Evolutionary conservation across 1,140 invertebrate species (phyloP).

Genomic region (Fragariocoptes setiger): DNA sequence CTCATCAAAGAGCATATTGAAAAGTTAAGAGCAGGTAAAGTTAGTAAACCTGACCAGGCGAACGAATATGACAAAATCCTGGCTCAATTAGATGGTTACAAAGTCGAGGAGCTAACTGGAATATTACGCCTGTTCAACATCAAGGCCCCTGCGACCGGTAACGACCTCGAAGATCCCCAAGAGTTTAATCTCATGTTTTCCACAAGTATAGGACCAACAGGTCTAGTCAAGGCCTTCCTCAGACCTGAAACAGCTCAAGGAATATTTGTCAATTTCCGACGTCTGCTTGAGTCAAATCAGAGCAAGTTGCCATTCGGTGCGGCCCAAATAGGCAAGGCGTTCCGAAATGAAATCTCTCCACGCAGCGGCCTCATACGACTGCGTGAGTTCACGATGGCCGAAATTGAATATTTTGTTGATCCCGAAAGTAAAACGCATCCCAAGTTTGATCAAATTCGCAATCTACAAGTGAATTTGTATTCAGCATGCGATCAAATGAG

Average conservation of each 20-base stretch:
- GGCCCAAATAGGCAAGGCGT: conserved; percentile 87
- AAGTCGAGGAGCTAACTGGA: conserved; percentile 50
- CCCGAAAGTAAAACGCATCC: conserved; percentile 53
- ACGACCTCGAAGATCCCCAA: conserved; percentile 69
- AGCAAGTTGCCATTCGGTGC: conserved; percentile 84
- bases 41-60: conserved; percentile 31
- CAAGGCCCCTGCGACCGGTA: conserved; percentile 72
- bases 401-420: conserved; percentile 99
- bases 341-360: conserved; percentile 97
- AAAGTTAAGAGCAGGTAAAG: conserved; percentile 55
- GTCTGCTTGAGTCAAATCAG: conserved; percentile 84
- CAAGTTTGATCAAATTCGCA: conserved; percentile 47
- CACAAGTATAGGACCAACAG: conserved; percentile 83
- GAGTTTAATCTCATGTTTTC: conserved; percentile 98
- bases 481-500: conserved; percentile 85
- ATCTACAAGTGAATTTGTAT: conserved; percentile 44
- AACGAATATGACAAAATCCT: conserved; percentile 44
- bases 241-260: conserved; percentile 95
- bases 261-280: conserved; percentile 96
- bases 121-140: conserved; percentile 59
- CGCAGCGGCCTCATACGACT: conserved; percentile 79
- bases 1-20: conserved; percentile 87
- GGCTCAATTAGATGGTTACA: conserved; percentile 53
- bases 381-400: conserved; percentile 92
- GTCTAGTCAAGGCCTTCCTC: conserved; percentile 63